phyloP scores from a whole-genome alignment of 2,888 invertebrate species.

The Drosophila recens region DNA sequence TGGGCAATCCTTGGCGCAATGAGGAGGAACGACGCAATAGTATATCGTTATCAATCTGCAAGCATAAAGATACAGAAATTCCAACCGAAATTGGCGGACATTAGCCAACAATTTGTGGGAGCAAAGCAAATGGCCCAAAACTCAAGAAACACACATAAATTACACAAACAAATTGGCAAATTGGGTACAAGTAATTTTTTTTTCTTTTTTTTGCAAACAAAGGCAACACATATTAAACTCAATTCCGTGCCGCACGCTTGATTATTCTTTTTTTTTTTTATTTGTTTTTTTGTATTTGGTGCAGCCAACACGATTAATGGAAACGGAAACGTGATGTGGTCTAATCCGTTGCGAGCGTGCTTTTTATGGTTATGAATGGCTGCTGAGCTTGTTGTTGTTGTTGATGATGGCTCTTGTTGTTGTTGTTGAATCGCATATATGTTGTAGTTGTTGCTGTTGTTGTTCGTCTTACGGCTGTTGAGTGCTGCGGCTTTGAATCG shows the following conservation, averaged over 20 bases:
- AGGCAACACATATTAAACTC: conserved; percentile 53
- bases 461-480: conserved; percentile 43
- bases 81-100: conserved; percentile 38
- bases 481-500: conserved; percentile 50
- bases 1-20: conserved; percentile 92
- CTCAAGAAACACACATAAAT: conserved; percentile 49
- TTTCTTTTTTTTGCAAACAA: conserved; percentile 18
- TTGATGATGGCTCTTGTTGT: conserved; percentile 21
- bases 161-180: conserved; percentile 71
- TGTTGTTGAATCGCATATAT: conserved; percentile 27
- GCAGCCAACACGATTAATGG: conserved; percentile 45
- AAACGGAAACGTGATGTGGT: conserved; percentile 43
- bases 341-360: conserved; percentile 61
- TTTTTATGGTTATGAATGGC: conserved; percentile 55
- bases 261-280: conserved; percentile 6
- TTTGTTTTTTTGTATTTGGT: conserved; percentile 10
- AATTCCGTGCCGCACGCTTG: conserved; percentile 46
- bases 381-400: conserved; percentile 37
- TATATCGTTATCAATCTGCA: conserved; percentile 91
- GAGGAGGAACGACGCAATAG: conserved; percentile 93
- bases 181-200: conserved; percentile 46
- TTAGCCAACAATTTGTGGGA: conserved; percentile 31
- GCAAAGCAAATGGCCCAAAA: conserved; percentile 33
- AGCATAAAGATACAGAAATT: conserved; percentile 26
- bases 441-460: conserved; percentile 26